Evolutionary conservation across 2,888 invertebrate genomes (phyloP).

Genomic region (Yponomeuta evonymella): DNA sequence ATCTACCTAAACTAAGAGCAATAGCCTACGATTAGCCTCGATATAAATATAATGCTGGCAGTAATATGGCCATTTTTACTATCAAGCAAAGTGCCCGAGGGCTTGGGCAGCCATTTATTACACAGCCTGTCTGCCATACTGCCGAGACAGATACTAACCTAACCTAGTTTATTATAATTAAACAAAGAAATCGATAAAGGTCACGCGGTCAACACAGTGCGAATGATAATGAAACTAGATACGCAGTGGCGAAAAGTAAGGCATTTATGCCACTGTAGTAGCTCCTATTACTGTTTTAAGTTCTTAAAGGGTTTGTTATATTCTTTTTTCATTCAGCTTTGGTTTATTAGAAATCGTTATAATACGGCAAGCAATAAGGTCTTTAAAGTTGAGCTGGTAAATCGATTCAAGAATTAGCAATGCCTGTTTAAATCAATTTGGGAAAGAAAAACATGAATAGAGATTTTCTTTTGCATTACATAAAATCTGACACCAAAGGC

Average conservation of each 20-base stretch:
- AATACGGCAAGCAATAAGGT: too few relatives aligned
- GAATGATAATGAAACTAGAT: background rate
- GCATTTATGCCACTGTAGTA: too few relatives aligned
- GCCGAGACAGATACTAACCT: background rate
- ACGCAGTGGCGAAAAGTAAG: background rate
- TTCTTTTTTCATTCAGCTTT: too few relatives aligned
- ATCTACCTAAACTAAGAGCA: background rate
- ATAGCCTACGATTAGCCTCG: background rate
- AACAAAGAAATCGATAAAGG: conserved; percentile 2
- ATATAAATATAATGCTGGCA: background rate
- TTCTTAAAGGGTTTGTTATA: too few relatives aligned
- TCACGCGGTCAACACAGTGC: background rate
- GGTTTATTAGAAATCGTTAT: too few relatives aligned
- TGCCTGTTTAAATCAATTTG: too few relatives aligned
- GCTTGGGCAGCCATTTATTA: background rate
- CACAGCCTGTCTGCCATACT: background rate
- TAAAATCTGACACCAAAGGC: too few relatives aligned
- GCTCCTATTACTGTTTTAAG: too few relatives aligned
- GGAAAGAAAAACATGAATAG: too few relatives aligned
- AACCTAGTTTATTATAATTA: conserved; percentile 2
- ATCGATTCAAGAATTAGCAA: too few relatives aligned
- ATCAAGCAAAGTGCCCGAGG: background rate
- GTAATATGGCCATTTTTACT: background rate
- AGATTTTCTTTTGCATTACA: too few relatives aligned
- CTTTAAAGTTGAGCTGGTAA: too few relatives aligned